Evolutionary conservation across 2,113 vertebrate genomes (phyloP), one percentile per base, ranked within the genome.

Genomic region (Gnathonemus longibarbis): DNA sequence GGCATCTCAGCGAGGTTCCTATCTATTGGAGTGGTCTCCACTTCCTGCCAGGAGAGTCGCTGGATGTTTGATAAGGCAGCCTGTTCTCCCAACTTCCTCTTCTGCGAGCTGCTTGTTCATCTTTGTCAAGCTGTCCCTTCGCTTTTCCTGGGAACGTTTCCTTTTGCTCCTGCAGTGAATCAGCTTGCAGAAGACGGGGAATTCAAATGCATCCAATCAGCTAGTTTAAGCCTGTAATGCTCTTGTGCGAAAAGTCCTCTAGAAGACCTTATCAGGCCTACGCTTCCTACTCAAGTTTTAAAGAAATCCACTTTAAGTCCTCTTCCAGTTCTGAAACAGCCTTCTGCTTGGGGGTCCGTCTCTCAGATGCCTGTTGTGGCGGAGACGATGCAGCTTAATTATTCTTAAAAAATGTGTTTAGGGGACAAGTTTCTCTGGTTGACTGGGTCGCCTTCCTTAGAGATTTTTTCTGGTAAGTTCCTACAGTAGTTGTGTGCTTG

Each of bases 171-270:
- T 53, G 15, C 9, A 56, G 48, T 19, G 48, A 31, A 17, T 87
- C 50, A 87, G 50, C 49, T 19, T 35, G n/a, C 39, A 27, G 27
- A 46, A 66, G 35, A n/a, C 4, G n/a, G n/a, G 48, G 85, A 52
- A 87, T 27, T 87, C 85, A 87, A 87, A 53, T 88, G 87, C 87
- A 62, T 27, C 87, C 31, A 62, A 66, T 24, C 31, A 88, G 35
- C 87, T 66, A 35, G 50, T 62, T 88, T 88, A 24, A 88, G 87
- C 56, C 52, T 46, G 8, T 35, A 19, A n/a, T 31, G 48, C 85
- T 24, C 10, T 45, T 21, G 52, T 56, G 86, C 1, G 15, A 87
- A 88, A 88, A 88, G 84, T 86, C 48, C 84, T 86, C n/a, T 17
- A 66, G 56, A 50, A 62, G 52, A 62, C 53, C 53, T 88, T 53